These are phyloP conservation scores for Archegozetes longisetosus DNA, from an alignment of 1,140 invertebrate species.

Conservation along the genomic window DNA sequence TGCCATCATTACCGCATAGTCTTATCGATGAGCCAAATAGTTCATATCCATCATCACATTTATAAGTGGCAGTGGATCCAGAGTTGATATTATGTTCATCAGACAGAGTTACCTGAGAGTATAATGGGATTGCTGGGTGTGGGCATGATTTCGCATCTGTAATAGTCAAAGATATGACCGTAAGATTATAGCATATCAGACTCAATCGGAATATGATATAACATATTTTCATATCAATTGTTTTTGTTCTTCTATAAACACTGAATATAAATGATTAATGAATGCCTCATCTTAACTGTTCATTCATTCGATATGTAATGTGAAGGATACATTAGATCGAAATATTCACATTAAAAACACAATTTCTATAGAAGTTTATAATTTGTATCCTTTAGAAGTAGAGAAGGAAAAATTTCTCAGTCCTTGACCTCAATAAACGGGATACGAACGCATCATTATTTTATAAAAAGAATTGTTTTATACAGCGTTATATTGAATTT, in stretches of 20 bases:
- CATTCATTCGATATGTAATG: neutral
- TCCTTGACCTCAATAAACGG: neutral
- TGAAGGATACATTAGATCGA: neutral
- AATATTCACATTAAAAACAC: neutral
- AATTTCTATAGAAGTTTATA: neutral
- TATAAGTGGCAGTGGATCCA: conserved; percentile 52
- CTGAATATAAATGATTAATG: neutral
- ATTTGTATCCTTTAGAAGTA: neutral
- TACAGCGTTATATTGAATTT: no score
- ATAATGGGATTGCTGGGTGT: conserved; percentile 56
- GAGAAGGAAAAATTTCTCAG: neutral
- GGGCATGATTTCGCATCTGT: conserved; percentile 17
- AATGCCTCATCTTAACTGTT: neutral
- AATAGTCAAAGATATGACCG: neutral
- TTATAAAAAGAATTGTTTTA: no score
- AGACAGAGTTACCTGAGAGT: conserved; percentile 46
- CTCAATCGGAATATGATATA: neutral
- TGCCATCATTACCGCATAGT: conserved; percentile 46
- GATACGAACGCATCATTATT: neutral
- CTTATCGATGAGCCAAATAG: conserved; percentile 47
- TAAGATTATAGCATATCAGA: no score
- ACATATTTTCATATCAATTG: neutral
- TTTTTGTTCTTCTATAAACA: neutral
- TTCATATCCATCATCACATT: conserved; percentile 66
- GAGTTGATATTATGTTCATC: conserved; percentile 23